These are phyloP conservation scores for Gymnodraco acuticeps DNA, from an alignment of 2,797 vertebrate genomes.

Conservation along the genomic window DNA sequence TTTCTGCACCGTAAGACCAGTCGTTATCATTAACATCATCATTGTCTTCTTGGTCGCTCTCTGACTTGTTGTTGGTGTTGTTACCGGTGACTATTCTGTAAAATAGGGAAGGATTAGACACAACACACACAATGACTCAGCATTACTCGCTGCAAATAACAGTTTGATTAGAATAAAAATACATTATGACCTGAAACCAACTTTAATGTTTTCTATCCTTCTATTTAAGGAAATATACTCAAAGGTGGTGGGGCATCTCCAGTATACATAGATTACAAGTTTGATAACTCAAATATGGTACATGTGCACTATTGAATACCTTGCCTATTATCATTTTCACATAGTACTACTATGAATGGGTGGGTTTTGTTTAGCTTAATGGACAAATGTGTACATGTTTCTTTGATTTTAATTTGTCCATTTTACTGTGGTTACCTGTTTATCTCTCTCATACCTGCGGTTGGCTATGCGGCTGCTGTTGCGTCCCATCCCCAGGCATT, in stretches of 20 bases:
- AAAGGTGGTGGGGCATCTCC: background rate
- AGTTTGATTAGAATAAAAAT: constrained; percentile 26
- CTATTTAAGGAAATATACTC: background rate
- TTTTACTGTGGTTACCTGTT: background rate
- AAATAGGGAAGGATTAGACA: constrained; percentile 3
- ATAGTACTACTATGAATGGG: too few species aligned
- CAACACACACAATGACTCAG: constrained; percentile 37
- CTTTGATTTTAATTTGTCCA: background rate
- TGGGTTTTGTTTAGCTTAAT: background rate
- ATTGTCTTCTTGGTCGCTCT: constrained; percentile 98
- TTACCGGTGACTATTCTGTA: constrained; percentile 94
- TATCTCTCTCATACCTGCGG: constrained; percentile 85
- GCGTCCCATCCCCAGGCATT: constrained; percentile 98
- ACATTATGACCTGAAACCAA: background rate
- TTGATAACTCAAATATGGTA: background rate
- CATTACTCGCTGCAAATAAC: constrained; percentile 15
- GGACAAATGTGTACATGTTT: background rate
- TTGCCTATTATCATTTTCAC: background rate
- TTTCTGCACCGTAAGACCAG: constrained; percentile 99
- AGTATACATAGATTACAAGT: background rate
- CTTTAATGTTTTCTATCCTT: background rate
- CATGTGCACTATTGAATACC: background rate
- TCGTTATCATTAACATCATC: constrained; percentile 99
- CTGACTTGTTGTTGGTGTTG: constrained; percentile 98
- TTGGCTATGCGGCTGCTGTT: constrained; percentile 99